Conservation (phyloP, 2,113 vertebrate species). For the Ia io region DNA sequence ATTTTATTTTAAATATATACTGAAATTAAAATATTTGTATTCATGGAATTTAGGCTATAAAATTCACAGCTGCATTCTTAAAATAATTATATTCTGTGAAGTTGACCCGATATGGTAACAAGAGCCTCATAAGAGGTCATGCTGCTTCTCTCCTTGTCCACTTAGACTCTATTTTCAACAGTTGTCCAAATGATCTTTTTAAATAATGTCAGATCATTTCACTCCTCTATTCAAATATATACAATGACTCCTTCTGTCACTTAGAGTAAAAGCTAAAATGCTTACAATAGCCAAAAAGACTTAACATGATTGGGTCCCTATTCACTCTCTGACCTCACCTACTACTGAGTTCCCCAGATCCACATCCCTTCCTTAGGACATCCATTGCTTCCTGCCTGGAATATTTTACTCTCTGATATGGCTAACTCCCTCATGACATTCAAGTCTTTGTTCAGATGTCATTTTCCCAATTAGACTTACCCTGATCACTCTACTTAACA, state of each 20-base stretch:
- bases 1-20: conserved; percentile 42
- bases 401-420: not conserved
- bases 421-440: not conserved
- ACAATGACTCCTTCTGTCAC: not conserved
- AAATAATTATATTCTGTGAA: conserved; percentile 39
- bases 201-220: conserved; percentile 14
- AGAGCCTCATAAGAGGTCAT: not conserved
- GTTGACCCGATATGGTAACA: not conserved
- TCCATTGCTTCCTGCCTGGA: not conserved
- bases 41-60: conserved; percentile 38
- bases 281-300: not conserved
- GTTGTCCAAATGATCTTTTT: conserved; percentile 26
- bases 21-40: conserved; percentile 52
- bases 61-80: conserved; percentile 24
- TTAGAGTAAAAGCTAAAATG: not conserved
- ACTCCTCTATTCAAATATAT: not conserved
- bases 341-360: not conserved
- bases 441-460: not conserved
- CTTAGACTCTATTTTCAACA: conserved; percentile 12
- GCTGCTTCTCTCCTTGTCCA: not conserved
- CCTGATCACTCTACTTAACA: not conserved
- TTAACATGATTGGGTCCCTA: not conserved
- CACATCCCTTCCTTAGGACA: not conserved
- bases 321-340: not conserved
- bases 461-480: not conserved